Base-by-base conservation (phyloP, 2,113 vertebrate species). In the Ailurus styani region DNA sequence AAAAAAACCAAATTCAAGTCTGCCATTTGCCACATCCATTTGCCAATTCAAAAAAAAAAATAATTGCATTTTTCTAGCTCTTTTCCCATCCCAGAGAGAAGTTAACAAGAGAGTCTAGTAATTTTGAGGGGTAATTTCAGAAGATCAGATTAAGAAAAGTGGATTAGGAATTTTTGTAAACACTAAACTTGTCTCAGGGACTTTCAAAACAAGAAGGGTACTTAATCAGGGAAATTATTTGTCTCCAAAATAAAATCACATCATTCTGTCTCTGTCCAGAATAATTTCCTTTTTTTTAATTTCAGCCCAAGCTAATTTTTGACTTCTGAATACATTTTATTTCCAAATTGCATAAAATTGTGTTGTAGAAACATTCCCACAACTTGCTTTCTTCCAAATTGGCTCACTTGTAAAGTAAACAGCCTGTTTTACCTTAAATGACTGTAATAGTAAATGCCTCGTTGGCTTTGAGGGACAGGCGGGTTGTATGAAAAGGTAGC, bases 351-450 rank as follows among this genome's bases (percentile, higher is more conserved):
- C 68, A 87, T 87, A 34, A 88, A 77, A 85, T 81, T 81, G 37
- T 91, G 37, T 92, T 91, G 73, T 72, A 45, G 79, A 94, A 91
- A 95, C 79, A 55, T 87, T 86, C 45, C 89, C 95, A 96, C 25
- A 93, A 66, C 37, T 93, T 94, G 34, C 17, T 73, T 45, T 97
- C 73, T 96, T 95, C 83, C 79, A 95, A 57, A 10, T 66, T 97
- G 75, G 87, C 83, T 97, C 91, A 37, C 31, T 87, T 15, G 0
- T 93, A 92, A 96, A 97, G 40, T 21, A 97, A 95, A 92, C 11
- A 86, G 40, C 15, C 66, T 17, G 13, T 85, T 94, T 97, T 87
- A 93, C 97, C 75, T 95, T 96, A 98, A 87, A 84, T 95, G 89
- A 95, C 90, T 93, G 21, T 20, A 90, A 55, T 66, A 90, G 21